Evolutionary conservation across 2,113 vertebrate species (phyloP).

Genomic region (Lepus timidus): DNA sequence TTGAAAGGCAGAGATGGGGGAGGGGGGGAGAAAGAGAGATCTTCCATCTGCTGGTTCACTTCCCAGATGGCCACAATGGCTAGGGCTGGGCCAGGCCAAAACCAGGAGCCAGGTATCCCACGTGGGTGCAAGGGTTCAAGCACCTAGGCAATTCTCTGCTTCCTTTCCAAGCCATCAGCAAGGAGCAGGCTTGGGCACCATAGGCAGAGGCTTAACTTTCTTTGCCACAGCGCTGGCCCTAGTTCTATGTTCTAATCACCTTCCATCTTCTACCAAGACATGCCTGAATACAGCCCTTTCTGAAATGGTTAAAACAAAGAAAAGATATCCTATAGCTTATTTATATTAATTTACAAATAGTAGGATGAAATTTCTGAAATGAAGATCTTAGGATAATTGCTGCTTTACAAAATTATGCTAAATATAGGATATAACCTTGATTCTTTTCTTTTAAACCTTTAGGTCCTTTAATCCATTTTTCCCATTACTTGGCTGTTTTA

Average conservation of each 20-base stretch:
- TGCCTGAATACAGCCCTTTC: neutral
- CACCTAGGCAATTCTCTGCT: no score
- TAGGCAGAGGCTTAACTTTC: no score
- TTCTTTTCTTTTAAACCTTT: conserved; percentile 60
- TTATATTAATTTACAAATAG: conserved; percentile 47
- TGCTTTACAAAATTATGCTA: neutral
- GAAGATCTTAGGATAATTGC: neutral
- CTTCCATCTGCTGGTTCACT: no score
- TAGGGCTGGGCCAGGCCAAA: no score
- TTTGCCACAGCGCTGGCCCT: neutral
- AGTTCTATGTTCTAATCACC: neutral
- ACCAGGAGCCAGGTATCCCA: no score
- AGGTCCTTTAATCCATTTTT: conserved; percentile 99
- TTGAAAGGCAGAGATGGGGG: no score
- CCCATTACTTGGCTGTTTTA: conserved; percentile 96
- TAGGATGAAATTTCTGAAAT: conserved; percentile 46
- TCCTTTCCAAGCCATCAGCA: no score
- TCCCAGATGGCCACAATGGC: no score
- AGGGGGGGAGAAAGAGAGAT: no score
- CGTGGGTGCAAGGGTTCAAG: no score
- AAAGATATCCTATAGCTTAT: neutral
- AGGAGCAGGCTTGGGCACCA: no score
- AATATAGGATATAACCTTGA: conserved; percentile 37
- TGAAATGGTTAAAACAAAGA: conserved; percentile 29
- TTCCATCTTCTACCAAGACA: conserved; percentile 22